A percentile compares a stretch with the other conserved stretches of the same genome.
These are phyloP conservation scores for Drosophila prostipennis DNA, from an alignment of 2,888 invertebrate species.

Conservation along the genomic window DNA sequence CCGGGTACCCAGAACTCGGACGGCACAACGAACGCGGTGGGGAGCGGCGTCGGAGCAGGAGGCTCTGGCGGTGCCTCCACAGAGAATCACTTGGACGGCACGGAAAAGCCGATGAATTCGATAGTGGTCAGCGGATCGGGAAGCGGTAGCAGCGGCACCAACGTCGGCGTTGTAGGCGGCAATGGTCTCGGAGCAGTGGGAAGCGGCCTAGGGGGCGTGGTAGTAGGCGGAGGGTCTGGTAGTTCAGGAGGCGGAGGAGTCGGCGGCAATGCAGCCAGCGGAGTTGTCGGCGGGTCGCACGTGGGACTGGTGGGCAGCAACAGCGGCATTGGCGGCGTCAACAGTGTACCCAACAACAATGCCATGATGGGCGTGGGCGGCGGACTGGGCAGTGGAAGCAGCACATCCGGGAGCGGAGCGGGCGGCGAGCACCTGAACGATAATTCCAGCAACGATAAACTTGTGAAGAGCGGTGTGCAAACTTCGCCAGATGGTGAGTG, in stretches of 20 bases:
- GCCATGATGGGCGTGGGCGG: conserved; percentile 76
- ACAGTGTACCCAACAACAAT: conserved; percentile 71
- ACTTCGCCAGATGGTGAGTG: conserved; percentile 94
- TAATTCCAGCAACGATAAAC: conserved; percentile 85
- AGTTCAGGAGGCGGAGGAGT: conserved; percentile 32
- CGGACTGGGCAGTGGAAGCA: conserved; percentile 64
- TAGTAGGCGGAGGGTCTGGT: conserved; percentile 46
- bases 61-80: conserved; percentile 65
- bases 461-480: conserved; percentile 93
- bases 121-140: conserved; percentile 80
- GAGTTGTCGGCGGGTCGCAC: conserved; percentile 58
- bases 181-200: conserved; percentile 74
- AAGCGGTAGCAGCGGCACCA: conserved; percentile 59
- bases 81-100: conserved; percentile 83
- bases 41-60: conserved; percentile 56
- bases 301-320: conserved; percentile 46
- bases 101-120: conserved; percentile 84
- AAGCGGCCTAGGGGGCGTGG: conserved; percentile 62
- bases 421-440: conserved; percentile 83
- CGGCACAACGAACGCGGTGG: conserved; percentile 84
- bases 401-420: conserved; percentile 66
- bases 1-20: conserved; percentile 94
- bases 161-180: conserved; percentile 69
- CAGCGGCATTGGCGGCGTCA: conserved; percentile 54
- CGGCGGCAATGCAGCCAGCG: conserved; percentile 50